Conservation (phyloP, 2,797 vertebrate species). For the Syndactyla subalaris region DNA sequence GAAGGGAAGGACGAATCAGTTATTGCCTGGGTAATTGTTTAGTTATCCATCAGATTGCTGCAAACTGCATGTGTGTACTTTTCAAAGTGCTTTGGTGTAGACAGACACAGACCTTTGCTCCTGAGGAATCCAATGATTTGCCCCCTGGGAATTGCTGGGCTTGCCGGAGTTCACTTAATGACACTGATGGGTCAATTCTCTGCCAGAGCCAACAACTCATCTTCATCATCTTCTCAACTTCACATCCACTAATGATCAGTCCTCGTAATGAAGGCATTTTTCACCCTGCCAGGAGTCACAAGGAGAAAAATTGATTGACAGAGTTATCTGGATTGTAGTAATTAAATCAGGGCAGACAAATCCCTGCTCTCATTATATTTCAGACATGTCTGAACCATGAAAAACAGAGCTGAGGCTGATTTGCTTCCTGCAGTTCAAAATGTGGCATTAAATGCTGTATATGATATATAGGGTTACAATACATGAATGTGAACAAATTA, state of each 20-base stretch:
- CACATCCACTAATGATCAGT: conserved; percentile 74
- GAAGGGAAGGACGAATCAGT: conserved; percentile 29
- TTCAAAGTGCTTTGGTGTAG: conserved; percentile 53
- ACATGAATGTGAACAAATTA: background rate
- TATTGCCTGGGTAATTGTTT: conserved; percentile 55
- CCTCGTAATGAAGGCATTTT: conserved; percentile 75
- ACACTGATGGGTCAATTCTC: conserved; percentile 72
- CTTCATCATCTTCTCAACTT: conserved; percentile 75
- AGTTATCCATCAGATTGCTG: conserved; percentile 60
- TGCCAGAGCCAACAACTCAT: conserved; percentile 70
- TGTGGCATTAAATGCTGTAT: background rate
- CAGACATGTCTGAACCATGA: conserved; percentile 69
- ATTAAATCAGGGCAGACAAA: conserved; percentile 79
- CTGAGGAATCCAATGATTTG: conserved; percentile 59
- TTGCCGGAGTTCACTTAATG: conserved; percentile 57
- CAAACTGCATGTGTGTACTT: conserved; percentile 51
- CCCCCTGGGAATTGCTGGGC: conserved; percentile 40
- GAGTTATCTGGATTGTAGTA: conserved; percentile 78
- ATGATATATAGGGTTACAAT: background rate
- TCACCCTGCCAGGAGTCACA: conserved; percentile 72
- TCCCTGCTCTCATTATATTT: conserved; percentile 77
- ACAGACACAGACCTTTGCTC: conserved; percentile 64
- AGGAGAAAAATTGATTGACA: conserved; percentile 76
- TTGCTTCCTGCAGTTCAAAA: conserved; percentile 47
- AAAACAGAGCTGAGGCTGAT: conserved; percentile 63